Evolutionary conservation across 2,113 vertebrate genomes (phyloP), one percentile per base, ranked within the genome.

Genomic region (Hoplias malabaricus): DNA sequence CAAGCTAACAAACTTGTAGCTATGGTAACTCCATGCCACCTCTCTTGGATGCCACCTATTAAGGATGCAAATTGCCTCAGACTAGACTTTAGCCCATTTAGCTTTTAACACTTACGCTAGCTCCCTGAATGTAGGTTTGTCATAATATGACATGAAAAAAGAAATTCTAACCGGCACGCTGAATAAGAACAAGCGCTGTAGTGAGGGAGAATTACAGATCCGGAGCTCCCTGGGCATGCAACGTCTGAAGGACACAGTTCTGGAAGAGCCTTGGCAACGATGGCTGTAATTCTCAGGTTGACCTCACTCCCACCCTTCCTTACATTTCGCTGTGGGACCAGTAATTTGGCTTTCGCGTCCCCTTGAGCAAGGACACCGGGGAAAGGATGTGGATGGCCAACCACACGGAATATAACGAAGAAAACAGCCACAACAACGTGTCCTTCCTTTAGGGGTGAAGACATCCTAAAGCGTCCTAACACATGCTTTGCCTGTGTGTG

Each of bases 321-420:
- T 50, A 43, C 63, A 57, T 14, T 62, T 2, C 11, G 34, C 0
- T 71, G 27, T 43, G 53, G 42, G 33, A 13, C 67, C 14, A 29
- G 42, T 78, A 68, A 81, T 81, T 80, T 73, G 61, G 19, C 54
- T 54, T 53, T 16, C 71, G 68, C 10, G 23, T 40, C 80, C 84
- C 77, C 82, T 83, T 72, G 74, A 88, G 86, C 69, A 81, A 86
- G 82, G 78, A 40, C 75, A 78, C 33, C 16, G 23, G 2, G 12
- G 33, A 87, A 80, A 89, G 83, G 72, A 90, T 85, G 80, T 27
- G 63, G 62, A 82, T 81, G 73, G 68, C 43, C 69, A 34, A 46
- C 36, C 43, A 27, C 16, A 42, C 48, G 13, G 13, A 70, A 9
- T 31, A 31, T 61, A n/a, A 40, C 14, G 42, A 69, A 68, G n/a